These are phyloP conservation scores for Maniola jurtina DNA, from an alignment of 1,140 invertebrate genomes.

Conservation along the genomic window DNA sequence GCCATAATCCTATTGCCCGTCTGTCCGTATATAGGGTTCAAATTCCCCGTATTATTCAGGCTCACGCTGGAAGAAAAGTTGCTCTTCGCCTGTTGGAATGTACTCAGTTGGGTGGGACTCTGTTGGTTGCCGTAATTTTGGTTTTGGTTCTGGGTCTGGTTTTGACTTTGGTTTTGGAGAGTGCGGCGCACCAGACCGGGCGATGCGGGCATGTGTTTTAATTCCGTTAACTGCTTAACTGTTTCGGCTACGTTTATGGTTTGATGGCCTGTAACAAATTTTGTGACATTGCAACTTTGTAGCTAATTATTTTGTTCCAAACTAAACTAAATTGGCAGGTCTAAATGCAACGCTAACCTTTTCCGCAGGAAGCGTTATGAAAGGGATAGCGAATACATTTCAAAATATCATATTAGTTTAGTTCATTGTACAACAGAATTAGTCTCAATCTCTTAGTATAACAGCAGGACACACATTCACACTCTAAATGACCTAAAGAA, in stretches of 20 bases:
- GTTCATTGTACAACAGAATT: too few species aligned
- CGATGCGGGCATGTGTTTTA: constrained; percentile 92
- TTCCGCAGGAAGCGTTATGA: too few species aligned
- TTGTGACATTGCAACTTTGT: neutral
- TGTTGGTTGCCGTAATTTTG: constrained; percentile 33
- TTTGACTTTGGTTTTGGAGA: constrained; percentile 47
- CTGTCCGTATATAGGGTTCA: constrained; percentile 76
- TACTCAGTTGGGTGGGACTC: constrained; percentile 60
- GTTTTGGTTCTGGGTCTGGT: constrained; percentile 30
- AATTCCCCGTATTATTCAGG: constrained; percentile 57
- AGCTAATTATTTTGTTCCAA: too few species aligned
- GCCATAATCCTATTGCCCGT: constrained; percentile 69
- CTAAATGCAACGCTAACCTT: too few species aligned
- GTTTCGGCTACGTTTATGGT: constrained; percentile 89
- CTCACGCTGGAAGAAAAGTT: constrained; percentile 60
- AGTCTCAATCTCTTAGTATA: too few species aligned
- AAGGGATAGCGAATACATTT: too few species aligned
- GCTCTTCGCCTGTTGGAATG: constrained; percentile 78
- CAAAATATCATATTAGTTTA: too few species aligned
- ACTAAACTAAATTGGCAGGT: too few species aligned
- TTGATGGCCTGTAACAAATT: constrained; percentile 34
- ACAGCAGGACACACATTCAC: too few species aligned
- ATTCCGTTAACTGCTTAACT: constrained; percentile 89
- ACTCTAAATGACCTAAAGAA: too few species aligned
- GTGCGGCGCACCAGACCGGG: constrained; percentile 86